These are phyloP conservation scores for Drosophila rhopaloa DNA, from an alignment of 1,140 invertebrate genomes.

Conservation along the genomic window DNA sequence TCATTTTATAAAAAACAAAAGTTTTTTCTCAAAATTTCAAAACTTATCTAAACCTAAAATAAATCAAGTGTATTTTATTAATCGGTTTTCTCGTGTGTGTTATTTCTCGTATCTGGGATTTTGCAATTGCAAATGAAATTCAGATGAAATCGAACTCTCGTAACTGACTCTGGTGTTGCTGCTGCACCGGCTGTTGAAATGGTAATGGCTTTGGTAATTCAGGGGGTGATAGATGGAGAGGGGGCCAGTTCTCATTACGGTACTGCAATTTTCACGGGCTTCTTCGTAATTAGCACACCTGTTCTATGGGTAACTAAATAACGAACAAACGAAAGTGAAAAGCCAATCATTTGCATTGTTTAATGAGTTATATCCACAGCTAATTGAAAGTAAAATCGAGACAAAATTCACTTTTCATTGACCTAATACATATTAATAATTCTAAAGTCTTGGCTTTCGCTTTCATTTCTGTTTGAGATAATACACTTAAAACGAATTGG, in stretches of 20 bases:
- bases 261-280: constrained; percentile 66
- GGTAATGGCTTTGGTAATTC: constrained; percentile 8
- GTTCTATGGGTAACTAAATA: constrained; percentile 44
- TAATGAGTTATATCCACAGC: constrained; percentile 32
- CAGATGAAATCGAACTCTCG: constrained; percentile 74
- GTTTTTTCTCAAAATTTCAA: no score
- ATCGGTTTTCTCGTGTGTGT: constrained; percentile 13
- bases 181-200: not conserved
- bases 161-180: constrained; percentile 22
- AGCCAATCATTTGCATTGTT: constrained; percentile 70
- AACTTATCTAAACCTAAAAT: no score
- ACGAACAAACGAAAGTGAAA: constrained; percentile 71
- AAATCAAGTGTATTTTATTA: constrained; percentile 2
- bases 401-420: constrained; percentile 70
- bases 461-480: constrained; percentile 35
- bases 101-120: constrained; percentile 46
- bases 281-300: constrained; percentile 78
- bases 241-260: not conserved
- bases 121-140: constrained; percentile 67
- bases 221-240: not conserved
- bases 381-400: constrained; percentile 71
- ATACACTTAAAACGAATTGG: constrained; percentile 24
- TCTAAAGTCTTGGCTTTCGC: constrained; percentile 34
- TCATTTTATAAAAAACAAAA: no score
- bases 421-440: constrained; percentile 70